These are phyloP conservation scores for Engystomops pustulosus DNA, from an alignment of 2,113 vertebrate genomes.

Conservation along the genomic window DNA sequence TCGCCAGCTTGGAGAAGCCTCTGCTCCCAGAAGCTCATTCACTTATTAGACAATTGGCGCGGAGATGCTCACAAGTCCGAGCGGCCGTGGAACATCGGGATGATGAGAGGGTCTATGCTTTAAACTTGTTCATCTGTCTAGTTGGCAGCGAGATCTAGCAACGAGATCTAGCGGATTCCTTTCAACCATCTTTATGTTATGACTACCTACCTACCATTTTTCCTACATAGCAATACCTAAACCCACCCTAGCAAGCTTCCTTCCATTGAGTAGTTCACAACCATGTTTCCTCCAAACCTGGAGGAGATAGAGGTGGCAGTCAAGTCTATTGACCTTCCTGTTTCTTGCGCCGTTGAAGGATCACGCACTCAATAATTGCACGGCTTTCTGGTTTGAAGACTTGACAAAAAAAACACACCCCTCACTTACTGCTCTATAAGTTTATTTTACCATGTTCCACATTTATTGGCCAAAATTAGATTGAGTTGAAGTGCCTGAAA, in stretches of 20 bases:
- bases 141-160: constrained; percentile 98
- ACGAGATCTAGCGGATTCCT: constrained; percentile 85
- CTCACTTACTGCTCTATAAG: neutral
- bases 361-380: neutral
- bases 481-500: constrained; percentile 46
- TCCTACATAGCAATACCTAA: constrained; percentile 4
- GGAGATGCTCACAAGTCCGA: constrained; percentile 89
- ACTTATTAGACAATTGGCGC: constrained; percentile 92
- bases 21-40: constrained; percentile 95
- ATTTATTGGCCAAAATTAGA: constrained; percentile 45
- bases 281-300: neutral
- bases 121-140: constrained; percentile 95
- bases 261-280: neutral
- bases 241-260: neutral
- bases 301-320: neutral
- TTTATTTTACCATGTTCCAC: constrained; percentile 1
- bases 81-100: constrained; percentile 83
- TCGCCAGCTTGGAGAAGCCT: constrained; percentile 95
- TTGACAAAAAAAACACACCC: too few relatives aligned
- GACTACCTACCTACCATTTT: neutral
- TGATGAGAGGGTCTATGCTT: constrained; percentile 86
- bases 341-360: too few relatives aligned
- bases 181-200: constrained; percentile 46
- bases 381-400: neutral
- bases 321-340: neutral